phyloP scores from a whole-genome alignment of 2,113 vertebrate genomes.

The Gila orcuttii region DNA sequence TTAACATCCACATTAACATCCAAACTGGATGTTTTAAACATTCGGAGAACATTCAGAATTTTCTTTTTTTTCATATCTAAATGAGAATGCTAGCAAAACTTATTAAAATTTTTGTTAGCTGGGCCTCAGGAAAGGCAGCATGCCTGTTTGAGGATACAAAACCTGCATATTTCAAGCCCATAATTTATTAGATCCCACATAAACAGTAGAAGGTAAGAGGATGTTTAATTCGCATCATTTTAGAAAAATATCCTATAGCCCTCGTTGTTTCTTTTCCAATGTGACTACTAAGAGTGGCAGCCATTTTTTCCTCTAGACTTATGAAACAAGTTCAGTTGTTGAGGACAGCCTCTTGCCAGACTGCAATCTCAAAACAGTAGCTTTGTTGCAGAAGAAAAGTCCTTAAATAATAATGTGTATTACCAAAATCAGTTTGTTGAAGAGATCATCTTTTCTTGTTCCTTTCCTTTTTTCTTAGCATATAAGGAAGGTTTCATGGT shows the following conservation, averaged over 20 bases:
- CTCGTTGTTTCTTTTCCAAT: not conserved
- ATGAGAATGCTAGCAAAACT: too few relatives aligned
- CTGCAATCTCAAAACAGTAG: not conserved
- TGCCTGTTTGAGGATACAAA: not conserved
- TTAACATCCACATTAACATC: too few relatives aligned
- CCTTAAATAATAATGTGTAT: not conserved
- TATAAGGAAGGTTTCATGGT: slow-evolving; percentile 64
- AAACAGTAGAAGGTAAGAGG: not conserved
- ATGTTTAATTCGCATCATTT: not conserved
- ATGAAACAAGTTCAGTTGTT: slow-evolving; percentile 12
- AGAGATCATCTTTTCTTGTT: slow-evolving; percentile 22
- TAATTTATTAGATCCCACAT: not conserved
- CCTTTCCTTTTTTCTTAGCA: slow-evolving; percentile 38
- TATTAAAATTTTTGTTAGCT: too few relatives aligned
- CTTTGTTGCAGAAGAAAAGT: slow-evolving; percentile 2
- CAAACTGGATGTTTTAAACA: too few relatives aligned
- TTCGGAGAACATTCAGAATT: too few relatives aligned
- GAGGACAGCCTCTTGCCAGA: not conserved
- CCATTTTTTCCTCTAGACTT: slow-evolving; percentile 14
- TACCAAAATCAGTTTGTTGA: not conserved
- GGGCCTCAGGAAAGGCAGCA: too few relatives aligned
- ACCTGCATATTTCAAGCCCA: not conserved
- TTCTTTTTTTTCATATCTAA: too few relatives aligned
- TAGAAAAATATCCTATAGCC: not conserved
- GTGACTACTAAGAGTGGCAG: not conserved